Evolutionary conservation across 1,140 invertebrate species (phyloP), one percentile per base, ranked within the genome.

Genomic region (Anoplolepis gracilipes): DNA sequence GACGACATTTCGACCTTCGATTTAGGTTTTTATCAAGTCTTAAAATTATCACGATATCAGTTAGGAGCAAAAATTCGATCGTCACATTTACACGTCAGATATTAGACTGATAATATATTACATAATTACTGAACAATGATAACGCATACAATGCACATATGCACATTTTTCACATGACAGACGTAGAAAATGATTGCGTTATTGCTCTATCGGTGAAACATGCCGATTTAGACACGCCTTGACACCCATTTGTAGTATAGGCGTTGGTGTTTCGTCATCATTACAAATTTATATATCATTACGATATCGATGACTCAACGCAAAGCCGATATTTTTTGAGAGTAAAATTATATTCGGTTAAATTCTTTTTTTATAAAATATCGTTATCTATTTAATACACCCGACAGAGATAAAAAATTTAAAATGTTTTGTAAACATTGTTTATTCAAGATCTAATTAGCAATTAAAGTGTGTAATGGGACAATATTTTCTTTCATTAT

Each of bases 141-240:
- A 87, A 70, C 46, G 22, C 22, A 76, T 22, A 67, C 39, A 70
- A 86, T 59, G 59, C 16, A 70, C 28, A 10, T 30, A 16, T 33
- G 36, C 49, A 28, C 42, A 61, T 55, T 82, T 64, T 62, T 65
- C 22, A 28, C 8, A 64, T 49, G 61, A 73, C 46, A 19, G n/a
- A n/a, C 67, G 39, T 25, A 33, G 49, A 28, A 46, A n/a, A 19
- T 19, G 55, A 70, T 61, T 28, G 16, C 11, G 57, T 42, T 70
- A 61, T 42, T 19, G n/a, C 16, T 75, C 46, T 67, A 75, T 8
- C 30, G 72, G n/a, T 62, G 30, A 36, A 79, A 85, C 16, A 2
- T 49, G 1, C 11, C 16, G 30, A 75, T 84, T 86, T 85, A 85
- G 81, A 76, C 39, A 28, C 33, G 30, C 85, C 85, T 85, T 87